Conservation (phyloP, 37 sponge, comb jelly and placozoan species). For the Trichoplax adhaerens region DNA sequence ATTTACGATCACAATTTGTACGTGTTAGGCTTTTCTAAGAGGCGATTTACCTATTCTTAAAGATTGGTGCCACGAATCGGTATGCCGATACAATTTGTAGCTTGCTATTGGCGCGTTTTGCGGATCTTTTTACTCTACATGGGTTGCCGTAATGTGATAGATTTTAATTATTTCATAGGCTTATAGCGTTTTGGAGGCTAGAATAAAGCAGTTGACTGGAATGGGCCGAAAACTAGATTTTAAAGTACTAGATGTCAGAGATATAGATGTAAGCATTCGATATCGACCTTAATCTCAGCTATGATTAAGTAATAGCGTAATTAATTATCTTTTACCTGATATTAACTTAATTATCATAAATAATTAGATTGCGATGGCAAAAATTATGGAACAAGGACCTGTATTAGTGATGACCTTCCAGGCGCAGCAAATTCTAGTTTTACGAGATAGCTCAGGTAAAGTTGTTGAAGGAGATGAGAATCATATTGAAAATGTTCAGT, state of each 20-base stretch:
- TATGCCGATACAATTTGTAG: constrained; percentile 4
- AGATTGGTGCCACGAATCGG: constrained; percentile 74
- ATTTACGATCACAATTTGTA: too few species aligned
- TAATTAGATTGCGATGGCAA: constrained; percentile 48
- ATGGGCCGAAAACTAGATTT: constrained; percentile 13
- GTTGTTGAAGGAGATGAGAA: constrained; percentile 21
- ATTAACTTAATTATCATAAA: too few species aligned
- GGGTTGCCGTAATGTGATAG: not conserved
- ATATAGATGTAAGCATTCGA: constrained; percentile 15
- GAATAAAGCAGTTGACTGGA: constrained; percentile 30
- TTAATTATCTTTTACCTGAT: too few species aligned
- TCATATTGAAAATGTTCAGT: constrained; percentile 43
- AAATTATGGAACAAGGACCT: constrained; percentile 56
- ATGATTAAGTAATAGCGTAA: too few species aligned
- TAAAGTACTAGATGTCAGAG: constrained; percentile 43
- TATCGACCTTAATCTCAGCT: too few species aligned
- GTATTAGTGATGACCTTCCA: constrained; percentile 45
- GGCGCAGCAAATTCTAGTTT: constrained; percentile 46
- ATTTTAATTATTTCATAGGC: constrained; percentile 18
- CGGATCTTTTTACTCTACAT: not conserved
- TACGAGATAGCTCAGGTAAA: constrained; percentile 8
- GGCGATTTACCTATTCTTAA: constrained; percentile 40
- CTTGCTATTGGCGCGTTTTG: not conserved
- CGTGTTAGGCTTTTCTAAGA: constrained; percentile 30
- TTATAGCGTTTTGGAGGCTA: constrained; percentile 48